Evolutionary conservation across 37 sponge, comb jelly and placozoan species (phyloP), one percentile per base, ranked within the genome.

Genomic region (Spongilla lacustris): DNA sequence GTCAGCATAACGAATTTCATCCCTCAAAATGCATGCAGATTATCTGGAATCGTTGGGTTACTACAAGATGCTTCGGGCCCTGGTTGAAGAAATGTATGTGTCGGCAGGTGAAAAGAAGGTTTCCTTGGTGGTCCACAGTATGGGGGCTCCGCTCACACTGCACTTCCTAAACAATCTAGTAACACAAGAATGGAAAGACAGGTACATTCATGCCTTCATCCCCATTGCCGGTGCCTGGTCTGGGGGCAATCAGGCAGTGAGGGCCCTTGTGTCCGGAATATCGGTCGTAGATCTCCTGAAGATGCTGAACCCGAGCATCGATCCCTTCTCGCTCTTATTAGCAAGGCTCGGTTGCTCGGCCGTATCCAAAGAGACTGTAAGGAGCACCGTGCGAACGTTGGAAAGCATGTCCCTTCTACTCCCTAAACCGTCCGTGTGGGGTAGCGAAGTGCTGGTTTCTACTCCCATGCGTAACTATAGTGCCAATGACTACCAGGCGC

Each of bases 391-490:
- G 4, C 77, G 77, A 19, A 76, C 38, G 2, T n/a, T 34, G 2
- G 41, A 76, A 4, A 34, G 77, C 41, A 14, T 34, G 36, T 13
- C 37, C 12, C 34, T 36, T 67, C 38, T 73, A 66, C 48, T 83
- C 14, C 84, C 84, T 2, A 48, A 26, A 22, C 75, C 75, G 35
- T 83, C 66, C 12, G 66, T 37, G 9, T 78, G 50, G 67, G 71
- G 50, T 0, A 81, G 46, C 21, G 50, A 50, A 2, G 38, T 67
- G 24, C 22, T 92, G 0, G 83, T 92, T 26, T 26, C 29, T 31
- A 67, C 89, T 19, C 74, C 86, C 13, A 66, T 23, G 25, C 77
- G 85, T 48, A 92, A 81, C 50, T 94, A 94, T 78, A 94, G 92
- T 3, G 90, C 86, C 9, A 26, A 34, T 8, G 86, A 96, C 30